Conservation (phyloP, 2,797 vertebrate genomes). For the Danionella dracula region DNA sequence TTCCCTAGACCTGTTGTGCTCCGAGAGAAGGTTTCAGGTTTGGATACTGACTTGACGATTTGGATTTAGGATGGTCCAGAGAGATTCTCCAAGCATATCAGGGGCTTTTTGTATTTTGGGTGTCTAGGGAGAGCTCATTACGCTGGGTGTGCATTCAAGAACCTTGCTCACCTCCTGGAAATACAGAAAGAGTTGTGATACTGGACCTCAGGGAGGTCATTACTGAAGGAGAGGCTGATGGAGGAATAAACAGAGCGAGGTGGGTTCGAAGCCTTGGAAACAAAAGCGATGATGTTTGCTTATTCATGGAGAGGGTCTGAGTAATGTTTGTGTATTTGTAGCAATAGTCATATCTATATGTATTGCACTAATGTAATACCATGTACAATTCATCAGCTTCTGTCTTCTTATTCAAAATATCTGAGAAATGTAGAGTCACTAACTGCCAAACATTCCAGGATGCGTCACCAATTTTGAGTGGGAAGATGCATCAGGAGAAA, state of each 20-base stretch:
- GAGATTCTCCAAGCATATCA: constrained; percentile 5
- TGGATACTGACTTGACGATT: not conserved
- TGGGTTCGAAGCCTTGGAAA: not conserved
- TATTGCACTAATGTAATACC: no score
- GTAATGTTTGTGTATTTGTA: no score
- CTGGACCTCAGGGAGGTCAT: constrained; percentile 64
- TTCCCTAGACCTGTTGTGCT: constrained; percentile 1
- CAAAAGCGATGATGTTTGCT: constrained; percentile 9
- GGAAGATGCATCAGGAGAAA: no score
- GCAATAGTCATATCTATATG: no score
- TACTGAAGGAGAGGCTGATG: constrained; percentile 54
- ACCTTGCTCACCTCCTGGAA: constrained; percentile 55
- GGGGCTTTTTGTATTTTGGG: constrained; percentile 26
- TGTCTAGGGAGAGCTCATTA: constrained; percentile 69
- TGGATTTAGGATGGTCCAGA: constrained; percentile 16
- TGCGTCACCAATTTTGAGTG: no score
- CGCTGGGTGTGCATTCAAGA: constrained; percentile 67
- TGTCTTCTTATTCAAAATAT: no score
- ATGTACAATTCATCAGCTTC: no score
- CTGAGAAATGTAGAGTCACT: no score
- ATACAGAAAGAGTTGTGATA: constrained; percentile 60
- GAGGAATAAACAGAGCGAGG: not conserved
- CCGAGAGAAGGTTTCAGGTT: constrained; percentile 1
- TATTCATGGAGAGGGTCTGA: not conserved
- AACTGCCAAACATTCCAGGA: no score